These are phyloP conservation scores for Seira musarum DNA, from an alignment of 2,888 invertebrate species.

Conservation along the genomic window DNA sequence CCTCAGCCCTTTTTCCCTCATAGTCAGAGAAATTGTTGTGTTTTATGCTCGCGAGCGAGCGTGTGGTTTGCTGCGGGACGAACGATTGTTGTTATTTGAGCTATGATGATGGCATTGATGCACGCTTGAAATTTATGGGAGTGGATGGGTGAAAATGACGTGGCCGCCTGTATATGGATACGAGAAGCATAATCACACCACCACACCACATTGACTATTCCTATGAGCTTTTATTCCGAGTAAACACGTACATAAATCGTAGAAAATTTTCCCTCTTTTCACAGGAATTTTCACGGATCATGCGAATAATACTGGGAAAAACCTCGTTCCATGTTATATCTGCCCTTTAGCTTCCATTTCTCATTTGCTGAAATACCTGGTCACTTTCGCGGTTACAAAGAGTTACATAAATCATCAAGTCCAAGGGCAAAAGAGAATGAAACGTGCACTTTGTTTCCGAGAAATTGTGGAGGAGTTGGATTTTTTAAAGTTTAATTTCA, in stretches of 20 bases:
- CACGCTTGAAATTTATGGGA: constrained; percentile 17
- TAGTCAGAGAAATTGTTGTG: constrained; percentile 6
- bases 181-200: neutral
- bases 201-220: too few species aligned
- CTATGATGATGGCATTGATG: constrained; percentile 14
- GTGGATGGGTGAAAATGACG: constrained; percentile 11
- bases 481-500: neutral
- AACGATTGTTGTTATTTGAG: constrained; percentile 11
- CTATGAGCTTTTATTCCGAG: neutral
- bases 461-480: neutral
- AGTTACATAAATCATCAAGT: constrained; percentile 8
- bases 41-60: too few species aligned
- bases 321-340: neutral
- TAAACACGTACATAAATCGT: neutral
- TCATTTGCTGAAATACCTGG: constrained; percentile 16
- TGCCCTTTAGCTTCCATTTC: neutral
- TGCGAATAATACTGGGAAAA: neutral
- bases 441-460: too few species aligned
- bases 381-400: neutral
- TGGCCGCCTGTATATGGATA: constrained; percentile 4
- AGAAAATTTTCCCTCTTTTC: constrained; percentile 10
- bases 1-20: constrained; percentile 14
- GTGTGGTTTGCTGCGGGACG: too few species aligned
- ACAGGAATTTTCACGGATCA: constrained; percentile 5
- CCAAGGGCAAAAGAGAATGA: too few species aligned